phyloP scores from a whole-genome alignment of 1,140 invertebrate genomes.

The Caenorhabditis brenneri region DNA sequence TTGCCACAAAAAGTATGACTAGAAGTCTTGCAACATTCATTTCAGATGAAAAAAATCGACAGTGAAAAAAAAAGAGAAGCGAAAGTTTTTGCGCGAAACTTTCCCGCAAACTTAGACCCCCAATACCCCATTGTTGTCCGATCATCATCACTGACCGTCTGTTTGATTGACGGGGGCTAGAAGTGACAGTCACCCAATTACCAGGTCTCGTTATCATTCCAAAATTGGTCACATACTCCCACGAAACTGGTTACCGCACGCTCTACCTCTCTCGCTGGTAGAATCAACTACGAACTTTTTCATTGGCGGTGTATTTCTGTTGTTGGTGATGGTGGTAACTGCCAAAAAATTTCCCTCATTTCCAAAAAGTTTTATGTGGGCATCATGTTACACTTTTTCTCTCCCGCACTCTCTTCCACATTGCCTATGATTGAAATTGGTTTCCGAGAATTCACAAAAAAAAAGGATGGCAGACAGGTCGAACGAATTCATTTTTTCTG shows the following conservation, averaged over 20 bases:
- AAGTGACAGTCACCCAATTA: slow-evolving; percentile 33
- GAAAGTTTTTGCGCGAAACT: background rate
- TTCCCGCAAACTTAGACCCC: background rate
- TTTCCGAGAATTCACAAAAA: background rate
- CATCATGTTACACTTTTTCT: background rate
- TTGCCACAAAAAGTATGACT: no score
- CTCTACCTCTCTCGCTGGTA: background rate
- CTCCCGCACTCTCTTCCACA: background rate
- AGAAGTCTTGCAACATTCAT: no score
- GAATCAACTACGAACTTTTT: background rate
- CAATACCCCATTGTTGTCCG: background rate
- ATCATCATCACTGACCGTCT: slow-evolving; percentile 1
- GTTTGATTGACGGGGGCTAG: background rate
- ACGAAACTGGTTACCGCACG: slow-evolving; percentile 12
- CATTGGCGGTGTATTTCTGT: background rate
- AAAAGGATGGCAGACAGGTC: background rate
- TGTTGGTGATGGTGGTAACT: background rate
- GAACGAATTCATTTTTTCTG: background rate
- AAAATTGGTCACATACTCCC: background rate
- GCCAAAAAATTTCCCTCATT: background rate
- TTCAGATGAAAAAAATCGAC: no score
- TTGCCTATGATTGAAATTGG: background rate
- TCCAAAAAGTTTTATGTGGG: background rate
- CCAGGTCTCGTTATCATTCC: slow-evolving; percentile 16
- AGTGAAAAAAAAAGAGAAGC: no score